Percentiles rank a stretch among this genome's conserved stretches.
Conservation (phyloP, 1,140 invertebrate species). For the Dysdera silvatica region DNA sequence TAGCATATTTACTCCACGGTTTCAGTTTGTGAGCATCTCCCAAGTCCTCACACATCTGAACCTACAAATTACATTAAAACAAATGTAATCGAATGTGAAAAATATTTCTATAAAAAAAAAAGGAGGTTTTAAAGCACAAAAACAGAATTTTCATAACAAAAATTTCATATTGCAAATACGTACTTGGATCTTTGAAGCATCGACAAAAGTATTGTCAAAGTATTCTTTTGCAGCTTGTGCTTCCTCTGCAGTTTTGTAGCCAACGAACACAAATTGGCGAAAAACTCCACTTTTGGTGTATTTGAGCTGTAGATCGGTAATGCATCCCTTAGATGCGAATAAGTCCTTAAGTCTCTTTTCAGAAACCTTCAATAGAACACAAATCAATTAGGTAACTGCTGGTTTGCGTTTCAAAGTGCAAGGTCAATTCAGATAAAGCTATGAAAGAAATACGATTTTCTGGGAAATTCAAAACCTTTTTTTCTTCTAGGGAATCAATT, state of each 20-base stretch:
- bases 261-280: slow-evolving; percentile 84
- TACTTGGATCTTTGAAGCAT: slow-evolving; percentile 60
- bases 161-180: background rate
- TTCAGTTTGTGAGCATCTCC: slow-evolving; percentile 75
- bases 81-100: slow-evolving; percentile 1
- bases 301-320: slow-evolving; percentile 88
- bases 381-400: too few species aligned
- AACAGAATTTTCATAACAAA: background rate
- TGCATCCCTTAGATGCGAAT: slow-evolving; percentile 68
- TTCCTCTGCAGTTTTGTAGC: slow-evolving; percentile 70
- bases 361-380: slow-evolving; percentile 68
- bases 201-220: slow-evolving; percentile 76
- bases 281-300: slow-evolving; percentile 84
- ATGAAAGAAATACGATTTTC: too few species aligned
- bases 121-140: background rate
- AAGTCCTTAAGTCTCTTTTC: slow-evolving; percentile 63
- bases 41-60: slow-evolving; percentile 67
- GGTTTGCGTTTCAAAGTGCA: too few species aligned
- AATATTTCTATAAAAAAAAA: too few species aligned
- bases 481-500: too few species aligned
- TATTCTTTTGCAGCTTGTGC: slow-evolving; percentile 63
- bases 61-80: slow-evolving; percentile 38
- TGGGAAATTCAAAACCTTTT: too few species aligned
- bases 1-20: slow-evolving; percentile 78
- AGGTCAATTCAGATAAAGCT: too few species aligned